Evolutionary conservation across 2,113 vertebrate species (phyloP).

Genomic region (Saccopteryx leptura): DNA sequence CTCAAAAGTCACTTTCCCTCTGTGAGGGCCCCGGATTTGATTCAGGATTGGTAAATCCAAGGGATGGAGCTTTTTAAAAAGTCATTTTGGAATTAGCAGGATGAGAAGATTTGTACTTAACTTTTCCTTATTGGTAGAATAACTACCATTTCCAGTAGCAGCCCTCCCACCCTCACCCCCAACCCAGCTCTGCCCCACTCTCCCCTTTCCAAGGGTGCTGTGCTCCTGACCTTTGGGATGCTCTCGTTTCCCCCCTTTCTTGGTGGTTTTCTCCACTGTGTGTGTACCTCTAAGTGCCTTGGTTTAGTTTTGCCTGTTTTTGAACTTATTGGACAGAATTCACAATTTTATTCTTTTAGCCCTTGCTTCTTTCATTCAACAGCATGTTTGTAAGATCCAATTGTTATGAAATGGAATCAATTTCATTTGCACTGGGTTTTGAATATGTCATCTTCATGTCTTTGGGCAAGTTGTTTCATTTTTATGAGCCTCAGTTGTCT

Average conservation of each 20-base stretch:
- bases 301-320: neutral
- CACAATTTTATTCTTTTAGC: neutral
- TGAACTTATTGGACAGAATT: neutral
- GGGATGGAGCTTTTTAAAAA: neutral
- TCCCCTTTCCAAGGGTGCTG: no score
- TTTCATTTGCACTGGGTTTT: neutral
- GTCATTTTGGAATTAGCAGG: neutral
- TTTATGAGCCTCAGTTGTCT: neutral
- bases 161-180: no score
- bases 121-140: neutral
- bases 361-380: neutral
- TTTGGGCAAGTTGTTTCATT: neutral
- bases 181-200: rapidly evolving
- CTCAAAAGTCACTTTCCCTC: neutral
- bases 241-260: neutral
- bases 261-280: neutral
- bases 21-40: neutral
- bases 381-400: neutral
- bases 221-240: neutral
- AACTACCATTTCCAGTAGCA: neutral
- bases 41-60: neutral
- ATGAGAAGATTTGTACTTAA: neutral
- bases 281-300: neutral
- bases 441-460: neutral
- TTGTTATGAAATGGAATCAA: no score